Evolutionary conservation across 2,113 vertebrate species (phyloP).

Genomic region (Polyodon spathula): DNA sequence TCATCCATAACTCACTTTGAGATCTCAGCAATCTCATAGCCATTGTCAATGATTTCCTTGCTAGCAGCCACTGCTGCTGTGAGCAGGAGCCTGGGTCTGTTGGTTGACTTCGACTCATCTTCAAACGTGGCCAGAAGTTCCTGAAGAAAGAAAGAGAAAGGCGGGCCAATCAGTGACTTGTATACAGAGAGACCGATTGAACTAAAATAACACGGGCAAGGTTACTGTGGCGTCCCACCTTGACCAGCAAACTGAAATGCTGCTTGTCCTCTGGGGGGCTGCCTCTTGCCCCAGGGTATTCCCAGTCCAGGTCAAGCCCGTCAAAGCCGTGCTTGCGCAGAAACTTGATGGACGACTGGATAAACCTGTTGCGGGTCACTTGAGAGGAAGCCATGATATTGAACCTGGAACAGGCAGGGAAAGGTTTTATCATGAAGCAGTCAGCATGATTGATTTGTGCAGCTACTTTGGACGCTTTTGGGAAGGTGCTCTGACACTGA

Average conservation of each 20-base stretch:
- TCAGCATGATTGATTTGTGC: neutral
- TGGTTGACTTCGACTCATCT: constrained; percentile 44
- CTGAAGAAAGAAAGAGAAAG: constrained; percentile 37
- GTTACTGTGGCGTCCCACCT: constrained; percentile 35
- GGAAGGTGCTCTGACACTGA: too few species aligned
- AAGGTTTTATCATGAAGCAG: neutral
- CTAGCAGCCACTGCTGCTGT: constrained; percentile 62
- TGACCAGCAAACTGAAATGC: constrained; percentile 58
- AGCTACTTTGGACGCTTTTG: too few species aligned
- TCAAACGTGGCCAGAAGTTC: constrained; percentile 57
- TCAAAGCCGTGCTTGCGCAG: constrained; percentile 63
- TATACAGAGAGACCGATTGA: too few species aligned
- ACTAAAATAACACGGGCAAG: neutral
- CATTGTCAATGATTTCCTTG: constrained; percentile 49
- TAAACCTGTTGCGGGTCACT: constrained; percentile 57
- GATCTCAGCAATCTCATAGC: constrained; percentile 62
- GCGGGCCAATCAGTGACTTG: neutral
- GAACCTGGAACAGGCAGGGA: constrained; percentile 42
- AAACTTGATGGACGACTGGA: constrained; percentile 60
- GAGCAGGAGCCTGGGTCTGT: constrained; percentile 49
- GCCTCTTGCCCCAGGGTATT: constrained; percentile 64
- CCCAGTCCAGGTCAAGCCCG: constrained; percentile 68
- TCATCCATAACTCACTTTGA: constrained; percentile 45
- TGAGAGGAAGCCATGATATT: constrained; percentile 52
- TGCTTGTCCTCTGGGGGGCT: constrained; percentile 66